Evolutionary conservation across 2,888 invertebrate species (phyloP), one percentile per base, ranked within the genome.

Genomic region (Odontomyia ornata): DNA sequence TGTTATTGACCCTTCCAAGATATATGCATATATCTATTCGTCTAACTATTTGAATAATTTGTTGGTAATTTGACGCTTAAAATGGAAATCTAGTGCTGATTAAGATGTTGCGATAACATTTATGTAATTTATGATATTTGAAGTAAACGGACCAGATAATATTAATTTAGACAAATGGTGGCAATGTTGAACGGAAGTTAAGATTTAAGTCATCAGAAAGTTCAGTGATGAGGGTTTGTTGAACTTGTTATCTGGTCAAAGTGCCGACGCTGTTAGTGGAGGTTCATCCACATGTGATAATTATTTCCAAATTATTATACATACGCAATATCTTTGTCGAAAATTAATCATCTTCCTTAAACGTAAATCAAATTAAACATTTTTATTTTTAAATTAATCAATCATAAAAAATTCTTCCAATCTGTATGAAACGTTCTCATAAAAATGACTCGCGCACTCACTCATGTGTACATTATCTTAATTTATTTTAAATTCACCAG

Each of bases 21-120:
- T 23, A 23, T 30, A 73, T 73, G 4, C 21, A 23, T 60, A 73
- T 60, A 3, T 36, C 9, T n/a, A n/a, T n/a, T n/a, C n/a, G n/a
- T n/a, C n/a, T n/a, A n/a, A n/a, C 57, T 57, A 72, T 72, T 72
- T 72, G 72, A 72, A 73, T 73, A 73, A 73, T 73, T 57, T 57
- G 73, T 47, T 25, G 5, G 36, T 69, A 69, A 69, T 69, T 69
- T 69, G 69, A 46, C 47, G 46, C 23, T 25, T 47, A 27, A 69
- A 46, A 69, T 69, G 69, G 69, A 69, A 69, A 69, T 69, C 25
- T 69, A 30, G 28, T 30, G 30, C 47, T 46, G 69, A 69, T 69
- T 69, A 47, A 69, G 69, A 69, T 46, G 25, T 13, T 47, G 15
- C 46, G 69, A 47, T 69, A 69, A 23, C 69, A 69, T 69, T 46